phyloP scores from a whole-genome alignment of 2,113 vertebrate genomes.

The Ageneiosus marmoratus region DNA sequence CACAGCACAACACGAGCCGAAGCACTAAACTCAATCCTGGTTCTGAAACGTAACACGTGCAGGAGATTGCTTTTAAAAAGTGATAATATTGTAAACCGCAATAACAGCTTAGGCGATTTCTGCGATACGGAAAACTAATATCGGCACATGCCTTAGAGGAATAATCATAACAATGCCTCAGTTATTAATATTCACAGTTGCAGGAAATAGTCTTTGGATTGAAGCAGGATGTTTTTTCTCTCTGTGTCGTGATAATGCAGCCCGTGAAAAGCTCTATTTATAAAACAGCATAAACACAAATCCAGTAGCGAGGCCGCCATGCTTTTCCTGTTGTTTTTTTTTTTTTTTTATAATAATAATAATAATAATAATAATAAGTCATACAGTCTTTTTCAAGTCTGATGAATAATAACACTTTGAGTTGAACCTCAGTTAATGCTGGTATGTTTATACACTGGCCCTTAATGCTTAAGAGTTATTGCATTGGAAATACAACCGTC shows the following conservation, averaged over 20 bases:
- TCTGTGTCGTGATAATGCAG: conserved; percentile 50
- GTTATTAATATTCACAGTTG: conserved; percentile 90
- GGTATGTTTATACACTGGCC: conserved; percentile 96
- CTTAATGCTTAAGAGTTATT: conserved; percentile 88
- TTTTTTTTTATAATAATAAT: background rate
- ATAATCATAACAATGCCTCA: conserved; percentile 65
- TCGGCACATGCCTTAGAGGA: conserved; percentile 15
- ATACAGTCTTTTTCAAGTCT: conserved; percentile 14
- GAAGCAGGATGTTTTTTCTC: conserved; percentile 80
- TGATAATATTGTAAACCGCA: background rate
- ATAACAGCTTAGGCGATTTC: background rate
- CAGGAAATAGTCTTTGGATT: conserved; percentile 99
- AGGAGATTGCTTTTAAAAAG: background rate
- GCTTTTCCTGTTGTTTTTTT: background rate
- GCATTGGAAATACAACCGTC: conserved; percentile 78
- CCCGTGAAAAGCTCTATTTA: conserved; percentile 19
- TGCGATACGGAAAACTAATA: background rate
- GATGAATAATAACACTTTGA: conserved; percentile 65
- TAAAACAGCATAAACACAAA: conserved; percentile 7
- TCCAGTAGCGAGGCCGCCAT: conserved; percentile 12
- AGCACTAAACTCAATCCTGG: background rate
- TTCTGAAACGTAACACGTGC: background rate
- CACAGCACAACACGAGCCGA: background rate
- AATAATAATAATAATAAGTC: background rate
- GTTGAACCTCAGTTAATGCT: conserved; percentile 87